phyloP scores from a whole-genome alignment of 2,888 invertebrate species.

The Malacosoma neustria region DNA sequence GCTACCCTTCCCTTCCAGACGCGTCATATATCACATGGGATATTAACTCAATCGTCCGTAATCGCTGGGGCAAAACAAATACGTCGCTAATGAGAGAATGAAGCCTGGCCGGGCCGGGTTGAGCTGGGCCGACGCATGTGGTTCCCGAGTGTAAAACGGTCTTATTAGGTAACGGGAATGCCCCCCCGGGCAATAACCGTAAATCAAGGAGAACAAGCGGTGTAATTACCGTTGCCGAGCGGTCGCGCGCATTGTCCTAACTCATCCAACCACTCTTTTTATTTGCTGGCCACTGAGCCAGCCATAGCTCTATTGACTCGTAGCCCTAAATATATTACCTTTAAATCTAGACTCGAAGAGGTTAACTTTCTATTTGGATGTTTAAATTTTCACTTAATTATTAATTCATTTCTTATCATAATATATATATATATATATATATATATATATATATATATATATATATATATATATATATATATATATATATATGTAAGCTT shows the following conservation, averaged over 20 bases:
- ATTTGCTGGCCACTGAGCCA: conserved; percentile 61
- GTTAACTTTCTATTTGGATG: conserved; percentile 57
- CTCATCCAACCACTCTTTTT: conserved; percentile 69
- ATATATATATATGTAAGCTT: no score
- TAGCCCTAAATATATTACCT: conserved; percentile 63
- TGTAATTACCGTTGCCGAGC: conserved; percentile 73
- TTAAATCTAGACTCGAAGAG: conserved; percentile 65
- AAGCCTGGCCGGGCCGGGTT: conserved; percentile 43
- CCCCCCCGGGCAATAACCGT: conserved; percentile 75
- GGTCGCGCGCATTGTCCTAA: conserved; percentile 68
- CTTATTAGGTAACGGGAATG: conserved; percentile 74
- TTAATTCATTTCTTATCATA: no score
- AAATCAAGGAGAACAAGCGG: conserved; percentile 76
- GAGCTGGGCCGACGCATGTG: conserved; percentile 53
- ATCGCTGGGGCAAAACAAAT: conserved; percentile 61
- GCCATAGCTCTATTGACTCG: conserved; percentile 68
- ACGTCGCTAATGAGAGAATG: conserved; percentile 67
- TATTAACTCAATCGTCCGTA: conserved; percentile 64
- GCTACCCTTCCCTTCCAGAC: conserved; percentile 47
- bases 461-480: no score
- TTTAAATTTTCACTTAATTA: conserved; percentile 62
- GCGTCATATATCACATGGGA: conserved; percentile 55
- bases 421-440: no score
- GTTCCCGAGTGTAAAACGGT: conserved; percentile 69
- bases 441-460: no score